These are phyloP conservation scores for Heliconius aoede DNA, from an alignment of 2,888 invertebrate species.

Conservation along the genomic window DNA sequence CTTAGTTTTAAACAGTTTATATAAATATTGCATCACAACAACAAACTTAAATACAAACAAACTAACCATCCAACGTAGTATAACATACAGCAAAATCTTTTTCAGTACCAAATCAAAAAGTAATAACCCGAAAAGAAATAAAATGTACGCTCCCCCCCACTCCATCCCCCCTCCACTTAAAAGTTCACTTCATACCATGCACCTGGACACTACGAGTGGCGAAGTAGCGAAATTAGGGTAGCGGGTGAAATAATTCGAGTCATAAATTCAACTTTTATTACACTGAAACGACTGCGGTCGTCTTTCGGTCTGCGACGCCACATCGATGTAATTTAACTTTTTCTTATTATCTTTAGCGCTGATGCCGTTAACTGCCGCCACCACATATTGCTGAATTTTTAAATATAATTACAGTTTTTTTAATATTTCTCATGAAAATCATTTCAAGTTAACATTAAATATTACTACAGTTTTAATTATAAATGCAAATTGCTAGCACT, in stretches of 20 bases:
- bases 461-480: slow-evolving; percentile 15
- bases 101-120: slow-evolving; percentile 52
- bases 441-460: slow-evolving; percentile 4
- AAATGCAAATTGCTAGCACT: slow-evolving; percentile 18
- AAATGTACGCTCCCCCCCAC: slow-evolving; percentile 51
- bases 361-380: slow-evolving; percentile 73
- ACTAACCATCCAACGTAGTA: neutral
- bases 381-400: slow-evolving; percentile 64
- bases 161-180: slow-evolving; percentile 66
- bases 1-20: neutral
- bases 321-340: slow-evolving; percentile 83
- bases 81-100: neutral
- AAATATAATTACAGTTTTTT: neutral
- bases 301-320: slow-evolving; percentile 63
- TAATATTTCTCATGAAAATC: neutral
- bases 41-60: neutral
- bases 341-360: slow-evolving; percentile 83
- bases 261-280: slow-evolving; percentile 82
- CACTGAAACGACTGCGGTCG: slow-evolving; percentile 60
- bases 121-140: slow-evolving; percentile 53
- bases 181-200: slow-evolving; percentile 73
- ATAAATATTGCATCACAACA: neutral
- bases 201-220: slow-evolving; percentile 72
- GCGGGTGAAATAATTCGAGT: slow-evolving; percentile 77
- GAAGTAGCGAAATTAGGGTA: slow-evolving; percentile 71